Percentiles rank a stretch among this genome's conserved stretches.
phyloP scores from a whole-genome alignment of 2,888 invertebrate genomes.

The Campaea margaritaria region DNA sequence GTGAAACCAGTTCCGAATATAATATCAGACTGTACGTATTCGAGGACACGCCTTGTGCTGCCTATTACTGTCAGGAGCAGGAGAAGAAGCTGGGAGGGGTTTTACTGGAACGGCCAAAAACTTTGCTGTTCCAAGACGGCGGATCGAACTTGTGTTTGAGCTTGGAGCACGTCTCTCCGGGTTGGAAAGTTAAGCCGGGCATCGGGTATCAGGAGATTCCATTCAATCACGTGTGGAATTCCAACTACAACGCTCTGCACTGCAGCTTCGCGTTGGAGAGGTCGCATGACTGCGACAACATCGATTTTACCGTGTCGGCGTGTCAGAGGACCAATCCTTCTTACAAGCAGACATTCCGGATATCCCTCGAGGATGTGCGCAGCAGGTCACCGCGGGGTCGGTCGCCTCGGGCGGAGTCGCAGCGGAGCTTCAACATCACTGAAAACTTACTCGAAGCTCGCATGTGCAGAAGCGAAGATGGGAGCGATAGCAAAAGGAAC shows the following conservation, averaged over 20 bases:
- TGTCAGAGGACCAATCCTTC: slow-evolving; percentile 81
- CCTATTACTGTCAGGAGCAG: slow-evolving; percentile 92
- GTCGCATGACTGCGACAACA: slow-evolving; percentile 84
- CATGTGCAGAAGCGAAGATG: slow-evolving; percentile 79
- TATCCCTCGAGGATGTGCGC: slow-evolving; percentile 76
- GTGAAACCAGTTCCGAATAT: slow-evolving; percentile 90
- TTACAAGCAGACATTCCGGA: slow-evolving; percentile 80
- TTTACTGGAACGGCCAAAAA: slow-evolving; percentile 94
- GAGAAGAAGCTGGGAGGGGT: slow-evolving; percentile 94
- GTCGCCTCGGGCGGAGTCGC: slow-evolving; percentile 78
- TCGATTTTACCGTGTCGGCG: slow-evolving; percentile 77
- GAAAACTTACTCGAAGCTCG: slow-evolving; percentile 79
- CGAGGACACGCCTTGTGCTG: slow-evolving; percentile 97
- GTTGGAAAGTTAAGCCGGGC: slow-evolving; percentile 95
- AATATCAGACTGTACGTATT: slow-evolving; percentile 96
- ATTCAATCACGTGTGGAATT: slow-evolving; percentile 96
- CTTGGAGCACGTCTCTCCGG: slow-evolving; percentile 94
- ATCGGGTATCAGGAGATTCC: slow-evolving; percentile 95
- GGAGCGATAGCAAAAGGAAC: slow-evolving; percentile 80
- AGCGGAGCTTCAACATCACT: slow-evolving; percentile 80
- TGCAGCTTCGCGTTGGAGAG: slow-evolving; percentile 95
- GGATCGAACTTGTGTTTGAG: slow-evolving; percentile 95
- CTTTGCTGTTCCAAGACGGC: slow-evolving; percentile 95
- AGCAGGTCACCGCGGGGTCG: slow-evolving; percentile 78
- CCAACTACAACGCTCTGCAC: slow-evolving; percentile 93